Percentiles rank a stretch among this genome's conserved stretches.
Evolutionary conservation across 2,797 vertebrate genomes (phyloP).

Genomic region (Ptychobarbus kaznakovi): DNA sequence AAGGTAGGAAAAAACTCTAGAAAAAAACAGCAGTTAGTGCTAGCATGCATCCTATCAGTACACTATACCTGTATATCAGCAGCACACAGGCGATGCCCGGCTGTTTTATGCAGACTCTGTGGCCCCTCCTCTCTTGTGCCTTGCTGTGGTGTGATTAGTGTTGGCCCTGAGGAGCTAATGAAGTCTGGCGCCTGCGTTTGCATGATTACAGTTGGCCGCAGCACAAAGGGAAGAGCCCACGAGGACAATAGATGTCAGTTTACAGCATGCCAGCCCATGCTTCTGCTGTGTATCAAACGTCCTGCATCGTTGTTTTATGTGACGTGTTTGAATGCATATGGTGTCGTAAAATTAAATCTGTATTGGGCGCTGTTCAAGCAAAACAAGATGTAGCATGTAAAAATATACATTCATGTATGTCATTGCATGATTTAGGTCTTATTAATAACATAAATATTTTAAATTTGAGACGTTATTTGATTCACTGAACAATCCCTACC

Average conservation of each 20-base stretch:
- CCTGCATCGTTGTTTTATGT: background rate
- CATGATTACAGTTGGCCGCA: conserved; percentile 69
- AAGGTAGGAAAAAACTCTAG: background rate
- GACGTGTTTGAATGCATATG: conserved; percentile 8
- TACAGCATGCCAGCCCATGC: conserved; percentile 30
- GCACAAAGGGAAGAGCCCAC: conserved; percentile 62
- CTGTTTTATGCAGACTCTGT: conserved; percentile 41
- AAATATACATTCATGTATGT: conserved; percentile 35
- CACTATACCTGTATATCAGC: conserved; percentile 37
- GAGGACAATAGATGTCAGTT: conserved; percentile 60
- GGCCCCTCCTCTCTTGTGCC: conserved; percentile 50
- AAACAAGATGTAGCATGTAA: background rate
- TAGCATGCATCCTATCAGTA: conserved; percentile 38
- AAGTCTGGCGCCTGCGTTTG: conserved; percentile 71
- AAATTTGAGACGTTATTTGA: conserved; percentile 65
- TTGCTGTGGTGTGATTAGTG: conserved; percentile 63
- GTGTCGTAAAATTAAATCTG: conserved; percentile 19
- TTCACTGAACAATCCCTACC: conserved; percentile 53
- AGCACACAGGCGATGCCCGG: conserved; percentile 17
- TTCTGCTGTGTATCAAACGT: conserved; percentile 18
- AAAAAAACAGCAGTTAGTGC: conserved; percentile 2
- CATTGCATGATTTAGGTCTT: conserved; percentile 66
- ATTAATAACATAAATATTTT: conserved; percentile 66
- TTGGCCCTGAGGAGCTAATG: conserved; percentile 72
- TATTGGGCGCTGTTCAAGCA: background rate